phyloP scores from a whole-genome alignment of 2,113 vertebrate species.

The Struthidea cinerea region DNA sequence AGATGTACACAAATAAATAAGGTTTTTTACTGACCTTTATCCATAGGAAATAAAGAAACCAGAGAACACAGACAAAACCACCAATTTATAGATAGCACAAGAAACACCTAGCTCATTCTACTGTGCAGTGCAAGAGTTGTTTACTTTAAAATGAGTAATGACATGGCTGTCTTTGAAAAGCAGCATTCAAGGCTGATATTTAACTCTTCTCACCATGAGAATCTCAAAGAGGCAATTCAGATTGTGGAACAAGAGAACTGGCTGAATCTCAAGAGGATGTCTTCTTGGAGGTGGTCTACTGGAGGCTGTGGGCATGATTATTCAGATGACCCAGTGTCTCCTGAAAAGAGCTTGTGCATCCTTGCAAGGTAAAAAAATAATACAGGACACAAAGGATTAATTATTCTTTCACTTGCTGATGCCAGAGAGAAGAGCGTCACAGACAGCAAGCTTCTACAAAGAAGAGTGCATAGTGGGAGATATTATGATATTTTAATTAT shows the following conservation, averaged over 20 bases:
- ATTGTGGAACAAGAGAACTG: neutral
- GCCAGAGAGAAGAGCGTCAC: neutral
- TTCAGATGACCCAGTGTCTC: neutral
- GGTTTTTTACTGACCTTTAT: neutral
- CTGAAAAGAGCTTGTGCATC: neutral
- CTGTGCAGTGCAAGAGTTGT: neutral
- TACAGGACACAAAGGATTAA: neutral
- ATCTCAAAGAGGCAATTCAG: conserved; percentile 6
- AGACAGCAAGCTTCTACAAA: neutral
- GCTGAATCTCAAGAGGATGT: neutral
- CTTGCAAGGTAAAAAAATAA: neutral
- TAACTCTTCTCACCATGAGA: neutral
- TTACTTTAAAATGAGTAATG: conserved; percentile 5
- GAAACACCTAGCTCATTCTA: neutral
- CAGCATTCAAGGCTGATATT: neutral
- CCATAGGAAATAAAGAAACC: neutral
- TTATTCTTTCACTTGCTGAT: neutral
- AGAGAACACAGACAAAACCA: neutral
- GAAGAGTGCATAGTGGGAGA: neutral
- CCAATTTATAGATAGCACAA: neutral
- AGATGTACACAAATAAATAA: neutral
- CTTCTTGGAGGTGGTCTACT: neutral
- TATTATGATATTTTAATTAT: neutral
- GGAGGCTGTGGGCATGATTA: neutral
- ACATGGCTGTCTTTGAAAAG: neutral